Conservation (phyloP, 2,888 invertebrate species). For the Aleiodes leptofemur region DNA sequence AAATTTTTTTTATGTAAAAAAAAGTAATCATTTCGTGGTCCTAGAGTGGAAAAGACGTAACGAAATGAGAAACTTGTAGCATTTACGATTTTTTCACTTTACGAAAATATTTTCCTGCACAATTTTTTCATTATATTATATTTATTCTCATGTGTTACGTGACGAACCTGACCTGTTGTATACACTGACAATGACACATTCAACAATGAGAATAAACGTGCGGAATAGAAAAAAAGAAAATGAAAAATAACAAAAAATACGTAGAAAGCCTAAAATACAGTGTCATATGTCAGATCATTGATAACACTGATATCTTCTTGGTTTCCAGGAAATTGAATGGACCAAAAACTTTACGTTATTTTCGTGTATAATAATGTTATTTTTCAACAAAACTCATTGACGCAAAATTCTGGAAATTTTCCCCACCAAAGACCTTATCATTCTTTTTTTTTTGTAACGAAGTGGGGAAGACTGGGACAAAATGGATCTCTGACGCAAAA, state of each 20-base stretch:
- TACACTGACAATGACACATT: conserved; percentile 45
- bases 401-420: neutral
- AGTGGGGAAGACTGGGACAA: no score
- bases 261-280: conserved; percentile 13
- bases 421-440: no score
- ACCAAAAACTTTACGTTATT: conserved; percentile 19
- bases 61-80: no score
- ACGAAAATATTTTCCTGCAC: neutral
- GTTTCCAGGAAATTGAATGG: neutral
- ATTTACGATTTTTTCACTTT: no score
- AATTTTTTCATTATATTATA: neutral
- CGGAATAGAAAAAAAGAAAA: conserved; percentile 40
- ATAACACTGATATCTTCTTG: conserved; percentile 49
- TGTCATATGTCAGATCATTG: conserved; percentile 57
- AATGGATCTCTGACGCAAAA: no score
- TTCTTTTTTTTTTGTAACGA: no score
- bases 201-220: conserved; percentile 32
- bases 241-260: conserved; percentile 19
- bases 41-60: no score
- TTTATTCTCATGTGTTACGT: conserved; percentile 49
- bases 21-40: neutral
- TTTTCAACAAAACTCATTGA: conserved; percentile 1
- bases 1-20: neutral
- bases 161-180: conserved; percentile 62
- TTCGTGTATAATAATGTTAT: conserved; percentile 8